Evolutionary conservation across 2,888 invertebrate genomes (phyloP).

Genomic region (Diaperis boleti): DNA sequence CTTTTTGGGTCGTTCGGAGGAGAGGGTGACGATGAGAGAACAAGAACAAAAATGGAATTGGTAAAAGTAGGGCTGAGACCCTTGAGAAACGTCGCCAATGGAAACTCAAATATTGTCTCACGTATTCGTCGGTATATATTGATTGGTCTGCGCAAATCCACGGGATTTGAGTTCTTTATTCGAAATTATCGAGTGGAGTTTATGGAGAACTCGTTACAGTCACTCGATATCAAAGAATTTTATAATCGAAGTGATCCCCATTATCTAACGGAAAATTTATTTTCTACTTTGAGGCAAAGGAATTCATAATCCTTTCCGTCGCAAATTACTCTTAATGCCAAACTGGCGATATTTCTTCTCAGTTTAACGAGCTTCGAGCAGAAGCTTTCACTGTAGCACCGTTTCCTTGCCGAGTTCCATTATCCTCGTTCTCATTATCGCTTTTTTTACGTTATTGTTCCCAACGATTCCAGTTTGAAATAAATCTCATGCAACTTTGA

Average conservation of each 20-base stretch:
- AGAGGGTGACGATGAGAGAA: conserved; percentile 27
- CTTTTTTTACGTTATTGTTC: conserved; percentile 2
- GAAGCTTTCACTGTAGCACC: conserved; percentile 1
- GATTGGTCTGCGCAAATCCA: conserved; percentile 40
- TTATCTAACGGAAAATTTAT: conserved; percentile 35
- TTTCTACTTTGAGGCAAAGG: conserved; percentile 38
- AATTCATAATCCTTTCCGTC: conserved; percentile 37
- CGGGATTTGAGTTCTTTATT: conserved; percentile 40
- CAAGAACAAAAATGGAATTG: conserved; percentile 35
- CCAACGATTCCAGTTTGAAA: background rate
- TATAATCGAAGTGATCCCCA: conserved; percentile 38
- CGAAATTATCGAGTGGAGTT: conserved; percentile 35
- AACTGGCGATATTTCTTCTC: conserved; percentile 33
- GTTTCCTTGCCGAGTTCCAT: conserved; percentile 2
- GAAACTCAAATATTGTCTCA: conserved; percentile 44
- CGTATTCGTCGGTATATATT: conserved; percentile 41
- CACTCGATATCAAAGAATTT: conserved; percentile 36
- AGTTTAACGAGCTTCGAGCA: conserved; percentile 28
- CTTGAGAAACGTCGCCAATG: conserved; percentile 42
- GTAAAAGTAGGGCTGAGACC: conserved; percentile 39
- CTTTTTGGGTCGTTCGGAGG: conserved; percentile 7
- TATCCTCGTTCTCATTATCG: conserved; percentile 13
- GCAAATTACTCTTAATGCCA: conserved; percentile 33
- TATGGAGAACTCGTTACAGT: conserved; percentile 27
- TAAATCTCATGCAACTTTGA: conserved; percentile 14